Base-by-base conservation (phyloP, 2,888 invertebrate genomes). In the Lathronympha strigana region DNA sequence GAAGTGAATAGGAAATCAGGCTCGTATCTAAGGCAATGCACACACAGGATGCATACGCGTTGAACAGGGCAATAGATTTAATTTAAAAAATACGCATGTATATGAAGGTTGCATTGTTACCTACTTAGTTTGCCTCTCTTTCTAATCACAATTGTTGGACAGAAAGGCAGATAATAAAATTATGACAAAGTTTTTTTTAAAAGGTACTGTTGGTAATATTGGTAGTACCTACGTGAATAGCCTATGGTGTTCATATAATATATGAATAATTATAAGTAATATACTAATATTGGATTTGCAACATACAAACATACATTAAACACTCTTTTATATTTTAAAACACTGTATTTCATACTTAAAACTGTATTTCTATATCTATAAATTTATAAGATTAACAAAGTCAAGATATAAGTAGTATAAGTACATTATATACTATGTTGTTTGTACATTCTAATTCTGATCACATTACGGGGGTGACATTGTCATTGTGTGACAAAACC, bases 201-300 rank as follows among this genome's bases (percentile, higher is more conserved):
- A n/a, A n/a, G n/a, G n/a, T n/a, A n/a, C n/a, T n/a, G n/a, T n/a
- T n/a, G n/a, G n/a, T n/a, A n/a, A n/a, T n/a, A n/a, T n/a, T n/a
- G n/a, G n/a, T n/a, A n/a, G n/a, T n/a, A n/a, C n/a, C n/a, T n/a
- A n/a, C n/a, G n/a, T n/a, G n/a, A n/a, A n/a, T n/a, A n/a, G n/a
- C n/a, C n/a, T n/a, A n/a, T n/a, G n/a, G n/a, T n/a, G n/a, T n/a
- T n/a, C n/a, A n/a, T n/a, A n/a, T n/a, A n/a, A n/a, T 58, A 36
- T 28, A 38, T 15, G 43, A 60, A 60, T 38, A 21, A 28, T n/a
- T 21, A 23, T 8, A 47, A 28, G 28, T 54, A 54, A 54, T 60
- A 54, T 60, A 47, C 66, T 61, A 66, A 54, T 54, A 64, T 64
- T 40, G 45, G 47, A 47, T 25, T 66, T 66, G 60, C n/a, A 61